Evolutionary conservation across 2,888 invertebrate species (phyloP), one percentile per base, ranked within the genome.

Genomic region (Amblyjoppa proteus): DNA sequence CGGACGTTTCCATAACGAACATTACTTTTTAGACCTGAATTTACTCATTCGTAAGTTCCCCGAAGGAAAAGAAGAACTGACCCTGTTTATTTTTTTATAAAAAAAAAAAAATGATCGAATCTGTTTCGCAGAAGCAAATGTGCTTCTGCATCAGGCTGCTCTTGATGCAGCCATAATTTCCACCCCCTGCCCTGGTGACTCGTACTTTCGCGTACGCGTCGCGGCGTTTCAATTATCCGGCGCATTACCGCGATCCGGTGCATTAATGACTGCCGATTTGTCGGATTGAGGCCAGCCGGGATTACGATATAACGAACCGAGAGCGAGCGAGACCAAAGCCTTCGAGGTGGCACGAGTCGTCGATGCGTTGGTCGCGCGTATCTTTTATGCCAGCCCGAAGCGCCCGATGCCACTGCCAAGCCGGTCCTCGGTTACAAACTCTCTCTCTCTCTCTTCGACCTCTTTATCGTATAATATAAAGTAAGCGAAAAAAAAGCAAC

Each of bases 211-310:
- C 13, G 16, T 61, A 56, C 71, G 61, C 66, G 45, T 78, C 74
- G 51, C 64, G 64, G 87, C 73, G 88, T 88, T 87, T 90, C 88
- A 88, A 89, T 90, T 89, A 89, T 88, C 88, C 87, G 41, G 11
- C 77, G 64, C 64, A 86, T 85, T 85, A 75, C 58, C 79, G 70
- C 58, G 73, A 61, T 49, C 38, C 58, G 61, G 69, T 75, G 73
- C 83, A 77, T 69, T 78, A 73, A 81, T 85, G 71, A 83, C 9
- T 31, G 56, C 51, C 78, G 66, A 68, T 84, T 66, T 81, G 81
- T 45, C 66, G 81, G 84, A 87, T 87, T 85, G 80, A 87, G 84
- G 84, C 38, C 84, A 76, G 34, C 49, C 28, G 56, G 73, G 73
- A 81, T 61, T 61, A 70, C 70, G 49, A 49, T 28, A 61, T 56